Evolutionary conservation across 2,888 invertebrate species (phyloP).

Genomic region (Clitarchus hookeri): DNA sequence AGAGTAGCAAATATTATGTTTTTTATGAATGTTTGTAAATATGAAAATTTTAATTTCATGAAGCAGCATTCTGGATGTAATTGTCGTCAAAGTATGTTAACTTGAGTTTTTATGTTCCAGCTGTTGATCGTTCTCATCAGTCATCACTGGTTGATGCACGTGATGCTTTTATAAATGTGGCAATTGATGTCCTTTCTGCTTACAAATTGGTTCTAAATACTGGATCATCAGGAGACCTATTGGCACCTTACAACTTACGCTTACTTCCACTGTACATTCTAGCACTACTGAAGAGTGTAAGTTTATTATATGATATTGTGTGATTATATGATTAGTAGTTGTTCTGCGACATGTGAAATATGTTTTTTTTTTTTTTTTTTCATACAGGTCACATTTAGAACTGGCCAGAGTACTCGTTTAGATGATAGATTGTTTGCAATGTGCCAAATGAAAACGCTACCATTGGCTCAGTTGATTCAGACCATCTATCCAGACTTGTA

Average conservation of each 20-base stretch:
- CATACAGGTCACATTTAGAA: slow-evolving; percentile 81
- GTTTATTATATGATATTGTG: too few relatives aligned
- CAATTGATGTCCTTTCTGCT: slow-evolving; percentile 83
- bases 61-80: background rate
- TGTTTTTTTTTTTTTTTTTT: background rate
- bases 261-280: slow-evolving; percentile 88
- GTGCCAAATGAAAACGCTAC: slow-evolving; percentile 90
- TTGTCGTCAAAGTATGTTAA: background rate
- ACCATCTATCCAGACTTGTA: slow-evolving; percentile 91
- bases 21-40: too few relatives aligned
- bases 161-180: slow-evolving; percentile 95
- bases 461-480: slow-evolving; percentile 79
- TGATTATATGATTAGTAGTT: background rate
- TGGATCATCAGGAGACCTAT: slow-evolving; percentile 64
- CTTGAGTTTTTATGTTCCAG: slow-evolving; percentile 54
- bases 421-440: slow-evolving; percentile 94
- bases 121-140: slow-evolving; percentile 87
- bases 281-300: slow-evolving; percentile 84
- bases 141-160: slow-evolving; percentile 90
- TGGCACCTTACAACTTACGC: slow-evolving; percentile 76
- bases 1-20: too few relatives aligned
- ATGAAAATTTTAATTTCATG: background rate
- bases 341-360: too few relatives aligned
- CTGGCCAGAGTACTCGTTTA: slow-evolving; percentile 83
- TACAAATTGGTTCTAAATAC: slow-evolving; percentile 67